Base-by-base conservation (phyloP, 1,140 invertebrate genomes). In the Yoshiicerus persimilis region DNA sequence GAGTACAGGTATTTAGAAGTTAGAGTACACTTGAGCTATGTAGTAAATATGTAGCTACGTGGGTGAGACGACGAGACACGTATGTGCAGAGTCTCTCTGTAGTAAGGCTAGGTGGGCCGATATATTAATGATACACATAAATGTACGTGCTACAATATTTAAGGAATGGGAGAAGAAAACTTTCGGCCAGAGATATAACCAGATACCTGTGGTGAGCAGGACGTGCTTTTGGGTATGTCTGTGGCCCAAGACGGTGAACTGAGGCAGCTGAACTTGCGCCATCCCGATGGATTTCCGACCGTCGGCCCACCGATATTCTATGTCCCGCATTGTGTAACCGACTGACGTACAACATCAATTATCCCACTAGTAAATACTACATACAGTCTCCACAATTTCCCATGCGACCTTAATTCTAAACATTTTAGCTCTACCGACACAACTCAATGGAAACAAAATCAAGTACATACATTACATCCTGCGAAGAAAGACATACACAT, bases 321-420 rank as follows among this genome's bases (percentile, higher is more conserved):
- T 98, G 95, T 99, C 97, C 94, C 96, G 96, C 96, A 97, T 98
- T 94, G 96, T 97, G 95, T 98, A 98, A 94, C 97, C 97, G 95
- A 98, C 97, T 97, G 95, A 94, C 91, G 94, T 92, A 92, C 94
- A 88, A 88, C 87, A 89, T 88, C 85, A 88, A 89, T 90, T 89
- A 89, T 75, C 84, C 83, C 47, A 90, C 30, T 70, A 70, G 66
- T 70, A 70, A 30, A 87, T 39, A 84, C 83, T 84, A 84, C 83
- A 84, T 41, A 80, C 75, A 80, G 75, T 80, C 75, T 80, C 32
- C 75, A 85, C 84, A 85, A 62, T 85, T 85, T 85, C 84, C 47
- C 39, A 85, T 85, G 84, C 84, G 75, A 80, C 75, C 75, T 80
- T 80, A 80, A 36, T 80, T 34, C 32, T 4, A 30, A 38, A 80